phyloP scores from a whole-genome alignment of 2,888 invertebrate species.

The Nemotelus pantherinus region DNA sequence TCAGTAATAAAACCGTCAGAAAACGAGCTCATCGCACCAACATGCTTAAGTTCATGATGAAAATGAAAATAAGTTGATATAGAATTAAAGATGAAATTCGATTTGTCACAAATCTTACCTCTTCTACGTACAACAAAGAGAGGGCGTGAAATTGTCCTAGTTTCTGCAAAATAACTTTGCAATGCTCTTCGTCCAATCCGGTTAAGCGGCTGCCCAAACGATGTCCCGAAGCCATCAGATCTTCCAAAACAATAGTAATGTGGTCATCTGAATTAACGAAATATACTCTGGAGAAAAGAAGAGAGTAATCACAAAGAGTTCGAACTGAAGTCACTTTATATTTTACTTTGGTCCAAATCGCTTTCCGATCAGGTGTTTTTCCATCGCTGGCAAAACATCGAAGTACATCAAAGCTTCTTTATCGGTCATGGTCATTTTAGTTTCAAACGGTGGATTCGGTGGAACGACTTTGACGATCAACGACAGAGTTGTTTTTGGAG shows the following conservation, averaged over 20 bases:
- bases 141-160: slow-evolving; percentile 69
- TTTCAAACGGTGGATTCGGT: slow-evolving; percentile 56
- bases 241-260: slow-evolving; percentile 62
- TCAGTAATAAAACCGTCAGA: background rate
- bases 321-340: slow-evolving; percentile 33
- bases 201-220: slow-evolving; percentile 67
- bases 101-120: slow-evolving; percentile 59
- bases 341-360: slow-evolving; percentile 60
- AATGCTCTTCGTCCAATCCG: slow-evolving; percentile 69
- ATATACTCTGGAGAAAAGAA: slow-evolving; percentile 54
- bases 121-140: slow-evolving; percentile 67
- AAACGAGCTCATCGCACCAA: background rate
- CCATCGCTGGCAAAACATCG: slow-evolving; percentile 64
- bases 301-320: background rate
- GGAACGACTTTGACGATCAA: slow-evolving; percentile 31
- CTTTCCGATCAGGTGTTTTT: slow-evolving; percentile 63
- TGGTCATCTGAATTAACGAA: slow-evolving; percentile 60
- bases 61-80: background rate
- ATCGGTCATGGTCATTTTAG: slow-evolving; percentile 64
- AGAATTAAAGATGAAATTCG: background rate
- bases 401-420: slow-evolving; percentile 65
- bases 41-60: background rate
- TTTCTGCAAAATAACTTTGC: slow-evolving; percentile 65
- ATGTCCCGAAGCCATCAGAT: slow-evolving; percentile 67
- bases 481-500: slow-evolving; percentile 30